Conservation (phyloP, 1,140 invertebrate species). For the Periplaneta americana region DNA sequence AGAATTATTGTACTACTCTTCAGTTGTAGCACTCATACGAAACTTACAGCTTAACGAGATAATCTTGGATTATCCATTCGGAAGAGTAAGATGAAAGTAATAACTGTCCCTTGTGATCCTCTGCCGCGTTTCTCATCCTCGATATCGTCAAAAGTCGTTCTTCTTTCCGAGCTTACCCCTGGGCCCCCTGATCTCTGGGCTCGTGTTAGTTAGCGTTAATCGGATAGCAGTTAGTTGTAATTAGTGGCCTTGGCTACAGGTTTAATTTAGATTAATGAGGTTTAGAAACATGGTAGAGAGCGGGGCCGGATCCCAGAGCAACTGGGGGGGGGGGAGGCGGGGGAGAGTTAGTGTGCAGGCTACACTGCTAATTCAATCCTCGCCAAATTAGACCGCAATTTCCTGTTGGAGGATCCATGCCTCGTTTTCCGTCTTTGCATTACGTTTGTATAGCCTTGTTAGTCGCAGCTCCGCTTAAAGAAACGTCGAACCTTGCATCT, state of each 20-base stretch:
- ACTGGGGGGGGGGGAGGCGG: neutral
- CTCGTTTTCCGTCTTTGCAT: neutral
- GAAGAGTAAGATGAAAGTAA: too few relatives aligned
- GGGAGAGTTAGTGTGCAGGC: neutral
- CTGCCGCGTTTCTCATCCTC: neutral
- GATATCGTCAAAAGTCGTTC: neutral
- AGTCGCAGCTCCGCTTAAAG: neutral
- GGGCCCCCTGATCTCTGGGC: neutral
- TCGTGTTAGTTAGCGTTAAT: conserved; percentile 9
- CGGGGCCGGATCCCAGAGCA: neutral
- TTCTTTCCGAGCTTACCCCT: neutral
- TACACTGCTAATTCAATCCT: neutral
- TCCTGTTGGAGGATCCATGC: neutral
- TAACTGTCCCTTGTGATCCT: too few relatives aligned
- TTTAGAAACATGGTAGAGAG: conserved; percentile 6
- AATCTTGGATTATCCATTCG: too few relatives aligned
- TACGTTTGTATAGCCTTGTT: neutral
- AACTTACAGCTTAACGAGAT: too few relatives aligned
- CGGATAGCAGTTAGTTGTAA: conserved; percentile 15
- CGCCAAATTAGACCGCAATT: neutral
- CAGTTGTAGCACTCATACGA: too few relatives aligned
- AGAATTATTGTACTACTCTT: too few relatives aligned
- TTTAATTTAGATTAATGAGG: conserved; percentile 16
- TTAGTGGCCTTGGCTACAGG: conserved; percentile 1
- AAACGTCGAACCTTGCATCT: neutral